phyloP scores from a whole-genome alignment of 1,140 invertebrate species.

The Reticulitermes speratus region DNA sequence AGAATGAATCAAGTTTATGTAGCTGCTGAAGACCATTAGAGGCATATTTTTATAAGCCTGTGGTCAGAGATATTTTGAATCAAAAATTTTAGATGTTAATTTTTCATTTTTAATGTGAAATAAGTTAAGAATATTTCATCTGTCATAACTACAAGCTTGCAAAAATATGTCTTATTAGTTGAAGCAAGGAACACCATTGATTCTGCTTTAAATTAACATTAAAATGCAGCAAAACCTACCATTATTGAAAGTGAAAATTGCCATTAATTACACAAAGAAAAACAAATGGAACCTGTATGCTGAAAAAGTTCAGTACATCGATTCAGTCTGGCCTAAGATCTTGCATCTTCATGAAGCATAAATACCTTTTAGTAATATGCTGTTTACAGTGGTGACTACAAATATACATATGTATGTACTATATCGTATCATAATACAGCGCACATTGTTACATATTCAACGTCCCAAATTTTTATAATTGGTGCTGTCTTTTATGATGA shows the following conservation, averaged over 20 bases:
- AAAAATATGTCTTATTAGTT: background rate
- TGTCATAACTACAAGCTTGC: constrained; percentile 13
- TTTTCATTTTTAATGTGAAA: background rate
- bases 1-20: background rate
- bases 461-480: constrained; percentile 29
- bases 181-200: background rate
- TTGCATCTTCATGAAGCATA: background rate
- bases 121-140: background rate
- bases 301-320: constrained; percentile 24
- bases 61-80: background rate
- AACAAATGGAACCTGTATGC: background rate
- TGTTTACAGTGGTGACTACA: background rate
- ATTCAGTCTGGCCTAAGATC: constrained; percentile 27
- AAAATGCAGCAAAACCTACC: background rate
- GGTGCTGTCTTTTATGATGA: constrained; percentile 26
- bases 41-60: constrained; percentile 16
- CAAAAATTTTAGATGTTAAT: background rate
- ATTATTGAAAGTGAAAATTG: background rate
- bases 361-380: background rate
- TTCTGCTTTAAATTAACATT: background rate
- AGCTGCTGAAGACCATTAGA: background rate
- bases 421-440: constrained; percentile 15
- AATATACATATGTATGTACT: constrained; percentile 6
- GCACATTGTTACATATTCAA: constrained; percentile 27
- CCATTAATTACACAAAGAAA: background rate